Evolutionary conservation across 2,113 vertebrate genomes (phyloP).

Genomic region (Oryzias woworae): DNA sequence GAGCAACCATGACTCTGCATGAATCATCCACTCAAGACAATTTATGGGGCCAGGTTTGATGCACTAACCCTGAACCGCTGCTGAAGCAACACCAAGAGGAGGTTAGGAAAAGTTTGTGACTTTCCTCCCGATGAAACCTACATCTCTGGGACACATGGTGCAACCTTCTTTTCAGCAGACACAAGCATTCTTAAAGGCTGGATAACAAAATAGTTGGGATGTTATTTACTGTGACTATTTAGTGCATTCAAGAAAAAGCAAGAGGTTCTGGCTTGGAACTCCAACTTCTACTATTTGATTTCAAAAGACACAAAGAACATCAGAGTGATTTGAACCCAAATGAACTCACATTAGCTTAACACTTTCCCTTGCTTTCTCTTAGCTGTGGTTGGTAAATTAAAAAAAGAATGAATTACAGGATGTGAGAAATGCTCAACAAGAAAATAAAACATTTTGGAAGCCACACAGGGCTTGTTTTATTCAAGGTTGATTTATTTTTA

Average conservation of each 20-base stretch:
- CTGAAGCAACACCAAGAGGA: constrained; percentile 42
- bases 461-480: constrained; percentile 39
- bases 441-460: constrained; percentile 34
- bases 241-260: no score
- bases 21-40: background rate
- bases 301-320: constrained; percentile 42
- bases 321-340: constrained; percentile 53
- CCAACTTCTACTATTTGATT: constrained; percentile 20
- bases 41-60: constrained; percentile 9
- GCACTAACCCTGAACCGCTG: constrained; percentile 22
- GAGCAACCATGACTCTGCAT: constrained; percentile 8
- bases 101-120: constrained; percentile 27
- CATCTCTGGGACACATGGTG: constrained; percentile 35
- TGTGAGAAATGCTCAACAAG: constrained; percentile 31
- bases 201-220: no score
- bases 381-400: constrained; percentile 40
- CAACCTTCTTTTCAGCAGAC: constrained; percentile 1
- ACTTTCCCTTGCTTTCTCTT: constrained; percentile 41
- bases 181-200: no score
- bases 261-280: no score
- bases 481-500: constrained; percentile 50
- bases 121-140: constrained; percentile 26
- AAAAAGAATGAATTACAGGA: constrained; percentile 39
- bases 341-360: constrained; percentile 49
- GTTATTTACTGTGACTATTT: no score